phyloP scores from a whole-genome alignment of 1,140 invertebrate genomes.

The Pseudomyrmex cubaensis region DNA sequence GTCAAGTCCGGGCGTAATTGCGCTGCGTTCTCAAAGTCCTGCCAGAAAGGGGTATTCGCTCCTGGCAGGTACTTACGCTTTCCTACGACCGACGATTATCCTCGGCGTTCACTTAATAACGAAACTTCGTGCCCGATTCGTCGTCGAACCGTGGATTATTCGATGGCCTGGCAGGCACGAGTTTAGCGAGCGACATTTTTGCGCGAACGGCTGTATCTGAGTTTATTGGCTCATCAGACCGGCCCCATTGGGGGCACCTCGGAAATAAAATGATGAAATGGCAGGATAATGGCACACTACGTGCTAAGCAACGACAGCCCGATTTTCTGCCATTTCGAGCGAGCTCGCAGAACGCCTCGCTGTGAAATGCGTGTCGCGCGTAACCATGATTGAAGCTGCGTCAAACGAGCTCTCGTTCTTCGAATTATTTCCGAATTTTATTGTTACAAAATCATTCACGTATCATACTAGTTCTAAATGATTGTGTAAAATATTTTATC shows the following conservation, averaged over 20 bases:
- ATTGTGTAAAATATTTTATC: neutral
- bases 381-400: neutral
- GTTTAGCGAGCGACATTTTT: conserved; percentile 70
- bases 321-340: conserved; percentile 62
- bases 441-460: neutral
- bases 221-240: conserved; percentile 73
- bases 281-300: conserved; percentile 71
- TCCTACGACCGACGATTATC: conserved; percentile 51
- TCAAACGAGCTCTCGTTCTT: neutral
- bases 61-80: conserved; percentile 47
- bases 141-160: conserved; percentile 63
- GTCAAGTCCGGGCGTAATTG: conserved; percentile 30
- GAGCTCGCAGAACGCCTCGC: conserved; percentile 5
- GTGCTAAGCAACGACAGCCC: conserved; percentile 65
- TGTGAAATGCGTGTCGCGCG: conserved; percentile 37
- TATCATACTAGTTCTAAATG: neutral
- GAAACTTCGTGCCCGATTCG: conserved; percentile 43
- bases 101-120: conserved; percentile 44
- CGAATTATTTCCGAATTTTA: neutral
- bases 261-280: conserved; percentile 74
- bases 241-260: conserved; percentile 40
- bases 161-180: conserved; percentile 60
- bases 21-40: conserved; percentile 13
- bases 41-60: conserved; percentile 49
- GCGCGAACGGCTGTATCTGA: conserved; percentile 43